These are phyloP conservation scores for Hypocryptadius cinnamomeus DNA, from an alignment of 2,113 vertebrate genomes.

Conservation along the genomic window DNA sequence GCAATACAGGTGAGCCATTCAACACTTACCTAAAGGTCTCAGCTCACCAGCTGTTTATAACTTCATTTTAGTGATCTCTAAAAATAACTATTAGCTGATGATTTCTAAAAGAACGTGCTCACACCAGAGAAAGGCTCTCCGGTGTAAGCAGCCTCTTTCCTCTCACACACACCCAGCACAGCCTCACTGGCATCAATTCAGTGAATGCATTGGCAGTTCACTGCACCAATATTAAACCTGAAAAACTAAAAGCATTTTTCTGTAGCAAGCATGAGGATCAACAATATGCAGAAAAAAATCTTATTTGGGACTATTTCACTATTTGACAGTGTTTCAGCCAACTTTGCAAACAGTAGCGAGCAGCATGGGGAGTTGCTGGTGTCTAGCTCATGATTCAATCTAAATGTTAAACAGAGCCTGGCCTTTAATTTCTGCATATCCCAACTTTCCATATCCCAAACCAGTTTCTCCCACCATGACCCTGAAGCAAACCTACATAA, in stretches of 20 bases:
- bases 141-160: not conserved
- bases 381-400: not conserved
- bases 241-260: not conserved
- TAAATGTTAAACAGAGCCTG: constrained; percentile 33
- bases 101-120: not conserved
- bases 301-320: not conserved
- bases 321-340: not conserved
- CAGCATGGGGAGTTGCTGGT: not conserved
- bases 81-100: not conserved
- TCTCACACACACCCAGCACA: not conserved
- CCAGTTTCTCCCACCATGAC: not conserved
- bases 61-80: not conserved
- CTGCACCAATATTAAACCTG: not conserved
- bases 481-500: not conserved
- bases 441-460: not conserved
- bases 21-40: not conserved
- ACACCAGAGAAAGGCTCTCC: not conserved
- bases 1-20: not conserved
- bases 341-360: not conserved
- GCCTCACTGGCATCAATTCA: not conserved
- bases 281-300: not conserved
- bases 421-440: not conserved
- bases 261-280: not conserved
- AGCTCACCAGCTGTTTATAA: not conserved
- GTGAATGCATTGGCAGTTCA: not conserved